phyloP scores from a whole-genome alignment of 2,113 vertebrate genomes.

The Neogobius melanostomus region DNA sequence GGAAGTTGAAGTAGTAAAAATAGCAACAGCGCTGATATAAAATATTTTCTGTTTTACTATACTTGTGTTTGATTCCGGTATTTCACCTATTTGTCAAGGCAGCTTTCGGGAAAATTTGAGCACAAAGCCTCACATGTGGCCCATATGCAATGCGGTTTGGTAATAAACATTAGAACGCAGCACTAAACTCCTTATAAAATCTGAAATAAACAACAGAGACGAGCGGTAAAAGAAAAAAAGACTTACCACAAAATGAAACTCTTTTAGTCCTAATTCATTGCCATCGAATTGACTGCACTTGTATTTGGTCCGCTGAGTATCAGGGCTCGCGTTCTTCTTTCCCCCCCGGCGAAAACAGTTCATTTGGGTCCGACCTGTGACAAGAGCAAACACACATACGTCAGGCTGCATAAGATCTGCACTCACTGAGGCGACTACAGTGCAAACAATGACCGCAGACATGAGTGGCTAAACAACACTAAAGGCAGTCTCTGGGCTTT shows the following conservation, averaged over 20 bases:
- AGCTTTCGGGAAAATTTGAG: conserved; percentile 19
- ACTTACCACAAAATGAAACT: conserved; percentile 59
- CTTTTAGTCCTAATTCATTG: conserved; percentile 54
- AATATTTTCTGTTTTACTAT: not conserved
- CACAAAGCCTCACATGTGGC: conserved; percentile 41
- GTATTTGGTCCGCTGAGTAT: conserved; percentile 34
- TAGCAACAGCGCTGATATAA: too few relatives aligned
- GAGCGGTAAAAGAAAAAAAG: not conserved
- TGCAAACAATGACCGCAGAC: conserved; percentile 66
- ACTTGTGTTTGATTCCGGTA: not conserved
- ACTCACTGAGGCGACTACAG: conserved; percentile 62
- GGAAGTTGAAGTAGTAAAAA: too few relatives aligned
- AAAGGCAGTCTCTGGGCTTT: conserved; percentile 29
- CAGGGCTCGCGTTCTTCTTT: conserved; percentile 58
- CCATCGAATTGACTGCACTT: conserved; percentile 24
- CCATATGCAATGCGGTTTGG: conserved; percentile 32
- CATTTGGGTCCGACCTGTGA: conserved; percentile 60
- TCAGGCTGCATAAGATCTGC: conserved; percentile 69
- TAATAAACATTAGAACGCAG: conserved; percentile 40
- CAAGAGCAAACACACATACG: conserved; percentile 66
- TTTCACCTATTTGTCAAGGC: conserved; percentile 31
- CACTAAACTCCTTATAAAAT: conserved; percentile 26
- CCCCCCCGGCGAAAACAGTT: conserved; percentile 56
- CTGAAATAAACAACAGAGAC: conserved; percentile 19
- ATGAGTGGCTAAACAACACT: conserved; percentile 28